Percentiles rank a stretch among this genome's conserved stretches.
These are phyloP conservation scores for Thymallus thymallus DNA, from an alignment of 2,113 vertebrate species.

Conservation along the genomic window DNA sequence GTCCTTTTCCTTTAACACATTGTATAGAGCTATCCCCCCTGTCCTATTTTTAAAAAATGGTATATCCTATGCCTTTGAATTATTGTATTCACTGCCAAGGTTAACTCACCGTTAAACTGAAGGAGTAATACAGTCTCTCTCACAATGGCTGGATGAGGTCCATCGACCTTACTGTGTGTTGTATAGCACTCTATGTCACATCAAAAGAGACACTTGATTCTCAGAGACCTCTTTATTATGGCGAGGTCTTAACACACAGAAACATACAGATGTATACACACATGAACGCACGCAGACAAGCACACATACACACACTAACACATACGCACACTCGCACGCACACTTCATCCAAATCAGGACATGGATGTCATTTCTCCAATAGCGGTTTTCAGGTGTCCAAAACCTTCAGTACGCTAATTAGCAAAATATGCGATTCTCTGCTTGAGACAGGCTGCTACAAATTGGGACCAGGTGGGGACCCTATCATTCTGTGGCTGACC, in stretches of 20 bases:
- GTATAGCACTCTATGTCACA: too few relatives aligned
- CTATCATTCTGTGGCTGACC: slow-evolving; percentile 64
- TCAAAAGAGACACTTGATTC: slow-evolving; percentile 9
- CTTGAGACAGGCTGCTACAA: slow-evolving; percentile 55
- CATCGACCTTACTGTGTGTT: too few relatives aligned
- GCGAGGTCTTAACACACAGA: background rate
- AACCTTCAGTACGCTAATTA: slow-evolving; percentile 57
- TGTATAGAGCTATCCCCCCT: slow-evolving; percentile 63
- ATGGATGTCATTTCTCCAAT: background rate
- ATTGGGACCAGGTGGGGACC: slow-evolving; percentile 62
- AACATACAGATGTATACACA: background rate
- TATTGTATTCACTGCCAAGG: slow-evolving; percentile 41
- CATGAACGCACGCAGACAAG: background rate
- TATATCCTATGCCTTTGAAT: slow-evolving; percentile 44
- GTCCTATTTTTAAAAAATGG: slow-evolving; percentile 61
- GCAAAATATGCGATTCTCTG: slow-evolving; percentile 50
- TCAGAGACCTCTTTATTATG: slow-evolving; percentile 38
- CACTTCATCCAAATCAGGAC: background rate
- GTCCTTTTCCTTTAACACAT: slow-evolving; percentile 41
- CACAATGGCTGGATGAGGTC: slow-evolving; percentile 13
- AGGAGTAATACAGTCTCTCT: slow-evolving; percentile 30
- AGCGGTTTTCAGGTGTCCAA: slow-evolving; percentile 49
- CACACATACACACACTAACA: background rate
- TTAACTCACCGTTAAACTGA: slow-evolving; percentile 45
- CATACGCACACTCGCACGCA: background rate